Base-by-base conservation (phyloP, 2,888 invertebrate species). In the Baccha elongata region DNA sequence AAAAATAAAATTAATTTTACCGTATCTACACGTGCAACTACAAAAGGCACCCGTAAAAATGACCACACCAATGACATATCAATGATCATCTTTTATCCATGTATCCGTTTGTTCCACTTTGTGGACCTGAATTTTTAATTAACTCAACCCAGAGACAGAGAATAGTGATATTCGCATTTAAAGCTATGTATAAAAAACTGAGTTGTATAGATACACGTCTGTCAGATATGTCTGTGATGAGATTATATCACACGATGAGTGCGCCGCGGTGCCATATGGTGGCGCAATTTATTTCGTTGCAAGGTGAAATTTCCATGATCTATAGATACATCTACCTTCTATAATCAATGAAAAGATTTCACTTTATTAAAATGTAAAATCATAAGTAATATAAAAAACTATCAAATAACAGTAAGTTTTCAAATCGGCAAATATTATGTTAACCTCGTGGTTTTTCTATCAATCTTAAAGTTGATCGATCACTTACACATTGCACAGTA, bases 121-220 rank as follows among this genome's bases (percentile, higher is more conserved):
- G 68, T 78, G 68, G 83, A 78, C 62, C 78, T 83, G 83, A 67
- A 83, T 83, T 83, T 83, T 78, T 78, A 83, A 83, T 83, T 83
- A 83, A 78, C 78, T 62, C 46, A 73, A 64, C 62, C 64, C 72
- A 72, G 53, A 60, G 58, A 46, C 53, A 72, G 67, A 60, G 53
- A 78, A 67, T 83, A 48, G 78, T 53, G 76, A 83, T 62, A 72
- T 72, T 83, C 72, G 55, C 83, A 68, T 71, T 65, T 44, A 29
- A 29, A 42, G 17, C 29, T 60, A 48, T 35, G 29, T 26, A 53
- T 8, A 53, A 35, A 32, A 42, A 13, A 42, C 32, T 48, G 19
- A 40, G 46, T 67, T 65, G 50, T 64, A 15, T n/a, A n/a, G n/a
- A n/a, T 19, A 44, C 62, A 60, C 58, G 74, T 52, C 76, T 71